Conservation (phyloP, 2,113 vertebrate genomes). For the Alouatta palliata region DNA sequence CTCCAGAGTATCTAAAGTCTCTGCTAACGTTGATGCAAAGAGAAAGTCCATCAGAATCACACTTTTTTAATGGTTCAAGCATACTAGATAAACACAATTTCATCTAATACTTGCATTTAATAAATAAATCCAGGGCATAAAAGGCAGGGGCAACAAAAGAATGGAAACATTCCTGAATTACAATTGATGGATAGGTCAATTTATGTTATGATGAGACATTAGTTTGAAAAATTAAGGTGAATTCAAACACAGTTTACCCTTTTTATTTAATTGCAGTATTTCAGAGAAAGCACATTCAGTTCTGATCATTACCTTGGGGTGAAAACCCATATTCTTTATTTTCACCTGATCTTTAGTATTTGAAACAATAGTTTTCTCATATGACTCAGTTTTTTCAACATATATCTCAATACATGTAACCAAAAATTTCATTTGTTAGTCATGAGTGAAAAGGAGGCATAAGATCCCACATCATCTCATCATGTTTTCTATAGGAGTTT, state of each 20-base stretch:
- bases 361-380: not conserved
- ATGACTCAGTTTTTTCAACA: not conserved
- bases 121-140: not conserved
- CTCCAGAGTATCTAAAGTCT: not conserved
- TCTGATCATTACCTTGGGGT: not conserved
- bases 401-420: not conserved
- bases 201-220: not conserved
- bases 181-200: not conserved
- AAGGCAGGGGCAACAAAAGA: not conserved
- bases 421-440: not conserved
- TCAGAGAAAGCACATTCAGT: not conserved
- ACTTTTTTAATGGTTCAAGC: not conserved
- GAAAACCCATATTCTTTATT: not conserved
- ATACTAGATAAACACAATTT: not conserved
- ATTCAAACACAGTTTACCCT: not conserved
- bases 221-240: not conserved
- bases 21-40: not conserved
- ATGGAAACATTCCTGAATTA: not conserved
- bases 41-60: not conserved
- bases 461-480: not conserved
- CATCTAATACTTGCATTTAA: not conserved
- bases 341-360: not conserved
- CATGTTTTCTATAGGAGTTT: not conserved
- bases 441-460: not conserved
- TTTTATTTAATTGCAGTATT: slow-evolving; percentile 7